phyloP scores from a whole-genome alignment of 2,113 vertebrate species.

The Menidia beryllina region DNA sequence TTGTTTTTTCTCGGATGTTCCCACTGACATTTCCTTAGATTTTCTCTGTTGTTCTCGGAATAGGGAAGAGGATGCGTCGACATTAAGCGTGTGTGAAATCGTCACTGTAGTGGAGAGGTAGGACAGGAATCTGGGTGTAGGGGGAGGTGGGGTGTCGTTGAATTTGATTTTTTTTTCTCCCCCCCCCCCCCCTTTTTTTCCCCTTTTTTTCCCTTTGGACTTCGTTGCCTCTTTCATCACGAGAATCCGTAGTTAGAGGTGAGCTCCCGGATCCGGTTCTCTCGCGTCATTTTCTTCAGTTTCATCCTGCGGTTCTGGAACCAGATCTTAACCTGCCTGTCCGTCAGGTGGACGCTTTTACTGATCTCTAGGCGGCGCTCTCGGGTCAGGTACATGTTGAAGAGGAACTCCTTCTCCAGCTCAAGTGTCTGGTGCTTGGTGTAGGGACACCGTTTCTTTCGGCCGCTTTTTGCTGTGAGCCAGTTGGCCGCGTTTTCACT shows the following conservation, averaged over 20 bases:
- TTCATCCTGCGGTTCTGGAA: slow-evolving; percentile 99
- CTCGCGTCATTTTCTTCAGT: slow-evolving; percentile 99
- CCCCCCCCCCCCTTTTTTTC: not conserved
- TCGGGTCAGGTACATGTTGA: slow-evolving; percentile 99
- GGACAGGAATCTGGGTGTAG: not conserved
- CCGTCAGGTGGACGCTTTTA: slow-evolving; percentile 97
- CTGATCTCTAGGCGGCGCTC: slow-evolving; percentile 99
- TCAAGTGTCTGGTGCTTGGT: slow-evolving; percentile 99
- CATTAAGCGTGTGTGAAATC: slow-evolving; percentile 30
- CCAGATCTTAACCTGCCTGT: slow-evolving; percentile 99
- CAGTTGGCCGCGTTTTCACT: slow-evolving; percentile 93
- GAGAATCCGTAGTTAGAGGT: slow-evolving; percentile 98
- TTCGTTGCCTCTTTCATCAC: slow-evolving; percentile 77
- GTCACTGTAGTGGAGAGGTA: slow-evolving; percentile 35
- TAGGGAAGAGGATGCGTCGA: slow-evolving; percentile 41
- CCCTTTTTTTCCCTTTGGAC: not conserved
- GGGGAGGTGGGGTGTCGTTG: not conserved
- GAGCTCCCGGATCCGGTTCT: slow-evolving; percentile 96
- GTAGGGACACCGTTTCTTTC: slow-evolving; percentile 99
- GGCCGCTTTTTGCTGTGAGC: slow-evolving; percentile 97
- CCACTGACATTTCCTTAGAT: no score
- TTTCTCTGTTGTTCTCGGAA: slow-evolving; percentile 36
- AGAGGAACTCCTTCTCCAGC: slow-evolving; percentile 99
- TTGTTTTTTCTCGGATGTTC: no score
- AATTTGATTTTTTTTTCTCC: not conserved